Conservation (phyloP, 1,140 invertebrate species). For the Diploscapter pachys region DNA sequence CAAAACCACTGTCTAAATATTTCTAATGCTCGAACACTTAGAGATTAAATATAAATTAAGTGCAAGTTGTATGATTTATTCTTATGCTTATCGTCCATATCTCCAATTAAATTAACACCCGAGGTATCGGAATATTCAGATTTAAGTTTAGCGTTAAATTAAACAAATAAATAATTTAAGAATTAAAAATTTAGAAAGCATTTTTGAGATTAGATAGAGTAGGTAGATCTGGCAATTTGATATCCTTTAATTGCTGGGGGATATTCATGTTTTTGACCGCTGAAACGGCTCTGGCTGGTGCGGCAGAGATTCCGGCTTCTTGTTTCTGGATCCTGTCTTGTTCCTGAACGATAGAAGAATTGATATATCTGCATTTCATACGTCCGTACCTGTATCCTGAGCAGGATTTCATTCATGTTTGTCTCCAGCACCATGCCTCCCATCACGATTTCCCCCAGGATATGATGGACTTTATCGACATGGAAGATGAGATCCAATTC, state of each 20-base stretch:
- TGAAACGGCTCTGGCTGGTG: slow-evolving; percentile 89
- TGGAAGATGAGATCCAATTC: slow-evolving; percentile 99
- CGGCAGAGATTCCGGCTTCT: slow-evolving; percentile 92
- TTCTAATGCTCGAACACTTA: too few species aligned
- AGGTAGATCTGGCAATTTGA: slow-evolving; percentile 94
- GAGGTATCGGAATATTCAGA: too few species aligned
- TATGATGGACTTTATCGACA: slow-evolving; percentile 97
- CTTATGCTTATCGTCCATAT: too few species aligned
- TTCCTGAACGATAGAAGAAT: slow-evolving; percentile 68
- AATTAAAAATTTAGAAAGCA: slow-evolving; percentile 46
- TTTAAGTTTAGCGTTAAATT: too few species aligned
- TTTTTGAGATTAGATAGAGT: slow-evolving; percentile 65
- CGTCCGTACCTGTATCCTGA: slow-evolving; percentile 67
- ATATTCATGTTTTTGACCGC: slow-evolving; percentile 99
- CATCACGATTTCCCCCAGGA: slow-evolving; percentile 96
- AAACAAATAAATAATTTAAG: not conserved
- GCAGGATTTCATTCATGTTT: slow-evolving; percentile 97
- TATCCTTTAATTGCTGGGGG: slow-evolving; percentile 97
- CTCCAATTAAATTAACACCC: too few species aligned
- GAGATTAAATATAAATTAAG: too few species aligned
- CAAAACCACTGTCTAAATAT: too few species aligned
- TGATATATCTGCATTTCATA: too few species aligned
- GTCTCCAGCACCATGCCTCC: slow-evolving; percentile 99
- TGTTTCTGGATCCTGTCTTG: slow-evolving; percentile 97
- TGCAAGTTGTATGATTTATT: too few species aligned